A percentile compares a stretch with the other conserved stretches of the same genome.
phyloP scores from a whole-genome alignment of 2,113 vertebrate species.

The Pterophyllum scalare region DNA sequence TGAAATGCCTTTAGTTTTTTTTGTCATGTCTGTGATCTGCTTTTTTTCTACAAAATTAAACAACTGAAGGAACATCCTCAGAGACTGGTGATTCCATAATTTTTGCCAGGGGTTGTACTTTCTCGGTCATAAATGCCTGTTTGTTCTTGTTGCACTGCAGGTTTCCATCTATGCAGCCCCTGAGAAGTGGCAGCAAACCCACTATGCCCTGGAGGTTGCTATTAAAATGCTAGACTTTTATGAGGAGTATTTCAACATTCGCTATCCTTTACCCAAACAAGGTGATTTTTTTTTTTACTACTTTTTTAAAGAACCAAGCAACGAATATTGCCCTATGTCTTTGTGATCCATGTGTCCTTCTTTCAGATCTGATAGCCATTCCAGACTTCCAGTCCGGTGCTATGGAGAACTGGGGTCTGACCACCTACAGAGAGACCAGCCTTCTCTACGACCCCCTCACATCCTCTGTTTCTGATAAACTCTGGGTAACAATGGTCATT shows the following conservation, averaged over 20 bases:
- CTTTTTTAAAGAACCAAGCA: background rate
- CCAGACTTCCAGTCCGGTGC: conserved; percentile 80
- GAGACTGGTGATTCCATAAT: too few relatives aligned
- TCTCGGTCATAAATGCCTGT: background rate
- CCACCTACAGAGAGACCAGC: conserved; percentile 80
- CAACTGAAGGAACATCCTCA: too few relatives aligned
- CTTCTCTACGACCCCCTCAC: conserved; percentile 77
- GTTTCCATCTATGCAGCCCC: conserved; percentile 81
- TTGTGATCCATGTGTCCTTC: background rate
- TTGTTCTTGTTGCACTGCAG: conserved; percentile 49
- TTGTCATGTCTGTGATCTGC: too few relatives aligned
- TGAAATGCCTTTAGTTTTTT: too few relatives aligned
- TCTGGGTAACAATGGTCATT: conserved; percentile 82
- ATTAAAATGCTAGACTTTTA: conserved; percentile 84
- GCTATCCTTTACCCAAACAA: conserved; percentile 83
- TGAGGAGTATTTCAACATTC: conserved; percentile 83
- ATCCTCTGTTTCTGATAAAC: conserved; percentile 74
- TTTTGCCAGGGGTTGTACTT: too few relatives aligned
- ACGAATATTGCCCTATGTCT: background rate
- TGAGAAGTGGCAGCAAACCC: conserved; percentile 80
- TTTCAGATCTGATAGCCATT: conserved; percentile 81
- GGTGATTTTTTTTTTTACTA: conserved; percentile 57
- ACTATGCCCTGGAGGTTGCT: conserved; percentile 81
- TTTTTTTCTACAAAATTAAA: too few relatives aligned
- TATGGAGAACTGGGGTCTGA: conserved; percentile 85